phyloP scores from a whole-genome alignment of 2,113 vertebrate species.

The Petaurus breviceps region DNA sequence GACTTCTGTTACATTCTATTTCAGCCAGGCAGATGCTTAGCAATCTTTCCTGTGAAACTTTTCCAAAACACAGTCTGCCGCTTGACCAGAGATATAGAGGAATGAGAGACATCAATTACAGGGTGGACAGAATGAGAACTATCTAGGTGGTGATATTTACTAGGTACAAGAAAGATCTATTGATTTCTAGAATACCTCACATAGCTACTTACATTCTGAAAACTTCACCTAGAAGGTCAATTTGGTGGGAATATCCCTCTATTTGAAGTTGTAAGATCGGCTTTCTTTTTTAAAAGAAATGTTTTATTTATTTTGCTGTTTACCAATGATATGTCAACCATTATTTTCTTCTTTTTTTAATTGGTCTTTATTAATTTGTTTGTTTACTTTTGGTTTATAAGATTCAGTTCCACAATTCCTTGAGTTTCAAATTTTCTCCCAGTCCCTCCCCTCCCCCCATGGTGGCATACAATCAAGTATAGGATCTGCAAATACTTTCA shows the following conservation, averaged over 20 bases:
- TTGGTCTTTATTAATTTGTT: no score
- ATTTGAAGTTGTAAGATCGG: no score
- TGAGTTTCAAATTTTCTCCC: no score
- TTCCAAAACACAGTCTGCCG: not conserved
- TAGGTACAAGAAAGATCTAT: not conserved
- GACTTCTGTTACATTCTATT: constrained; percentile 5
- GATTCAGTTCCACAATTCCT: no score
- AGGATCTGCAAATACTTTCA: no score
- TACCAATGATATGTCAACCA: no score
- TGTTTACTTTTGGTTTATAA: no score
- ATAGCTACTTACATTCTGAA: not conserved
- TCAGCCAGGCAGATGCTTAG: not conserved
- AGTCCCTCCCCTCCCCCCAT: no score
- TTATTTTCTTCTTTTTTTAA: no score
- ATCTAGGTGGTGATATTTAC: not conserved
- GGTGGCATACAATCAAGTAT: no score
- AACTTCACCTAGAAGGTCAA: not conserved
- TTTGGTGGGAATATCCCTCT: not conserved
- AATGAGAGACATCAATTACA: constrained; percentile 7
- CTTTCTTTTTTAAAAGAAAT: no score
- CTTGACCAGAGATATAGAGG: constrained; percentile 1
- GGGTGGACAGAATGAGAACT: not conserved
- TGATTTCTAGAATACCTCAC: constrained; percentile 4
- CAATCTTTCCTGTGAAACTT: constrained; percentile 22
- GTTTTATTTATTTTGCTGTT: no score